phyloP scores from a whole-genome alignment of 2,797 vertebrate species.

The Huso huso region DNA sequence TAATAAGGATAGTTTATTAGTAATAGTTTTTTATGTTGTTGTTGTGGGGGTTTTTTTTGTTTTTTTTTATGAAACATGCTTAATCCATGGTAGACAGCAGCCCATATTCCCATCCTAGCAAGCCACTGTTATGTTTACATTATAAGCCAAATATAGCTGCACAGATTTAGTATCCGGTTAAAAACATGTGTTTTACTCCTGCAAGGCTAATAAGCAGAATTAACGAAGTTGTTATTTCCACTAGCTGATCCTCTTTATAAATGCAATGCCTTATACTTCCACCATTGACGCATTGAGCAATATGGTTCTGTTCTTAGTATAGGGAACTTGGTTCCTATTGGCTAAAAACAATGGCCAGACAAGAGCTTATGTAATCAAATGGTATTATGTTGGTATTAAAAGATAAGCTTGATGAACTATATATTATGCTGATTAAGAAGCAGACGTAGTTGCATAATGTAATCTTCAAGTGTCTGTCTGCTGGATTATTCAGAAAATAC shows the following conservation, averaged over 20 bases:
- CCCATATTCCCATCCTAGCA: no score
- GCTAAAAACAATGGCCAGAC: slow-evolving; percentile 49
- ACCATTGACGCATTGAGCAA: slow-evolving; percentile 19
- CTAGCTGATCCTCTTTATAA: slow-evolving; percentile 8
- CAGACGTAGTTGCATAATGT: slow-evolving; percentile 22
- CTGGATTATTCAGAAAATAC: no score
- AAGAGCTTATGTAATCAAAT: slow-evolving; percentile 54
- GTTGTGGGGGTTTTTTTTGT: no score
- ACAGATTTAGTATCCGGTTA: no score
- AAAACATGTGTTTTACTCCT: neutral
- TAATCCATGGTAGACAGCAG: no score
- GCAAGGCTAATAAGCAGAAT: neutral
- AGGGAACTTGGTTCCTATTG: slow-evolving; percentile 42
- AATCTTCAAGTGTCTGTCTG: slow-evolving; percentile 6
- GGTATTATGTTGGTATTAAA: slow-evolving; percentile 53
- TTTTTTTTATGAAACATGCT: no score
- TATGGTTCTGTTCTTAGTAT: slow-evolving; percentile 23
- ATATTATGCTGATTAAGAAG: slow-evolving; percentile 7
- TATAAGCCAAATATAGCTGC: no score
- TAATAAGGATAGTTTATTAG: no score
- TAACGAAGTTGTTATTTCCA: slow-evolving; percentile 2
- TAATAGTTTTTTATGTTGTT: no score
- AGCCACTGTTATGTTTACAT: no score
- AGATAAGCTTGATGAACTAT: slow-evolving; percentile 71
- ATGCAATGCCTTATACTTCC: slow-evolving; percentile 3